Base-by-base conservation (phyloP, 2,113 vertebrate species). In the Megaceryle torquata region DNA sequence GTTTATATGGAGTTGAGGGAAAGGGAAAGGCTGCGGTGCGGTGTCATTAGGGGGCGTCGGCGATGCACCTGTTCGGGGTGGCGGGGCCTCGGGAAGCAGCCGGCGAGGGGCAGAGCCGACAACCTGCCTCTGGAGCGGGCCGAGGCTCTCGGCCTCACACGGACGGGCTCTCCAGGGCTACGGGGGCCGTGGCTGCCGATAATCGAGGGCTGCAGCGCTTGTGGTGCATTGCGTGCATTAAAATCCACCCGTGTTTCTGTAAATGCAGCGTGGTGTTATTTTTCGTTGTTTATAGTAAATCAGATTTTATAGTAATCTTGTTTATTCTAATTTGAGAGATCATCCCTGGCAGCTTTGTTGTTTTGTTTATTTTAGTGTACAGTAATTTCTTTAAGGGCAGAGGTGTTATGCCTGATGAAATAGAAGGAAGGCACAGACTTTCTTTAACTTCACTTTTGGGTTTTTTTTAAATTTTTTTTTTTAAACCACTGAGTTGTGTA, bases 41-140 rank as follows among this genome's bases (percentile, higher is more conserved):
- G 8, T 82, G 68, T 63, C 97, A 81, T 96, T 96, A 97, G 96
- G 91, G 96, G 97, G 96, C 91, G 94, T 89, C 89, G 70, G 70
- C 51, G 51, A 39, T 20, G 70, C 70, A 70, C 68, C 68, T 70
- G 68, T 51, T 35, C 46, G n/a, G 41, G 21, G 29, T 41, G 20
- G 29, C 19, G 29, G 41, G 41, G 64, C 64, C 41, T 19, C 39
- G 63, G 29, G 64, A 25, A 12, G 18, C 39, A 13, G 57, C 26
- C 39, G 28, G 63, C 18, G 26, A n/a, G 39, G 39, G 31, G 64
- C 50, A 14, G 43, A 67, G 29, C 37, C 57, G n/a, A 11, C 11
- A 64, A 13, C 35, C 24, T 14, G 31, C 31, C 31, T 16, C 56
- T 33, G 31, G 57, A 9, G 15, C 53, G 53, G 28, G 28, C 53